Evolutionary conservation across 2,888 invertebrate genomes (phyloP), one percentile per base, ranked within the genome.

Genomic region (Euclidia mi): DNA sequence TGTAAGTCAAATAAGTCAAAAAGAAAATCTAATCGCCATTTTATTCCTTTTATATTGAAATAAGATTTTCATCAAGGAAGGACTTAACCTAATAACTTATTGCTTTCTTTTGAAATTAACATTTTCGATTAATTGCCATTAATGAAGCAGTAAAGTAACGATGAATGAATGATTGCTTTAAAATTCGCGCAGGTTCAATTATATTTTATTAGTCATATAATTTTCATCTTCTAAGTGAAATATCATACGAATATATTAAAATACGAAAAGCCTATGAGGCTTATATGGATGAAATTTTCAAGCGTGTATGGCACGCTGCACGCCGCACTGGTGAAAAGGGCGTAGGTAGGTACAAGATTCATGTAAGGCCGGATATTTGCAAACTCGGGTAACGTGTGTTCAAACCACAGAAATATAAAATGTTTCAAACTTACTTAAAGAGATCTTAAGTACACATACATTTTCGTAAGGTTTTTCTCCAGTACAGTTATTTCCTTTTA

Each of bases 371-470:
- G 42, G 29, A 60, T 37, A 61, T 41, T 56, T 37, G 11, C 18
- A 50, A 50, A 52, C 32, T 43, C 10, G 12, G 31, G 6, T 15
- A 35, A 11, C 20, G 2, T 34, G n/a, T n/a, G n/a, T 46, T n/a
- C n/a, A n/a, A n/a, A n/a, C n/a, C n/a, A n/a, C n/a, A n/a, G n/a
- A n/a, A n/a, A n/a, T n/a, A n/a, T n/a, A n/a, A n/a, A n/a, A n/a
- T n/a, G n/a, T 34, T 46, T n/a, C 11, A 31, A 45, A 34, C 34
- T 38, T 60, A 38, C 29, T 14, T 15, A 28, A 12, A 29, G 3
- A 11, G n/a, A 51, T 47, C 44, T 29, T 63, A 55, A 32, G 44
- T 34, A 37, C 35, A 32, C 11, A 37, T 56, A 51, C 48, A 35
- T 46, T 52, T 40, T 29, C 25, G 34, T 32, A 46, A 49, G 29